Evolutionary conservation across 2,888 invertebrate genomes (phyloP), one percentile per base, ranked within the genome.

Genomic region (Pomacea canaliculata): DNA sequence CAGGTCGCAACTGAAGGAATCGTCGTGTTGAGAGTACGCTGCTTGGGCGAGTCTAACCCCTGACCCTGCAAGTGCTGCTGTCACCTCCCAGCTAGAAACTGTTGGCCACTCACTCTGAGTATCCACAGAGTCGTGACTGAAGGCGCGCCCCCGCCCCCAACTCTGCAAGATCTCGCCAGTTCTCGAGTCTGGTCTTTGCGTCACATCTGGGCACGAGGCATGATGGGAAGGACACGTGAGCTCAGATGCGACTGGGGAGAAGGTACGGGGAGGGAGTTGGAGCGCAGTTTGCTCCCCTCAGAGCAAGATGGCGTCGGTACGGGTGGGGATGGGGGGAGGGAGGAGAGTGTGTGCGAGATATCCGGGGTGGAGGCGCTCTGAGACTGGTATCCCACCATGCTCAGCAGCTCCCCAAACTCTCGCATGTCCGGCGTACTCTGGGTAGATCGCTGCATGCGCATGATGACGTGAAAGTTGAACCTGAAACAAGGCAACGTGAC

Each of bases 391-490:
- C 74, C 74, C 46, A 62, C 69, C 69, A 69, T 60, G 63, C 49
- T 68, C 23, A 80, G 70, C n/a, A 80, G 76, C 37, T 78, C 72
- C 16, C 63, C 62, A 60, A 78, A 78, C 27, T 80, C 80, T 51
- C 76, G 60, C 27, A 74, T 76, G 37, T 78, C 78, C 46, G 75
- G 59, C 1, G 80, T 65, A 60, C 56, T 72, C 48, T 76, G 76
- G 0, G 71, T 68, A 10, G 67, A 66, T 1, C 78, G 68, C 76
- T 80, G 80, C 65, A 76, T 76, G 23, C 71, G 69, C 74, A 80
- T 70, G 76, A 80, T 80, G n/a, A 81, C 76, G 19, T 48, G 49
- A 75, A 81, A 81, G 78, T 78, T 79, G 71, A 77, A 81, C 8
- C 76, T 68, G 68, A 68, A 68, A 68, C 2, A 37, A 37, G 37